Evolutionary conservation across 2,113 vertebrate genomes (phyloP).

Genomic region (Gobio gobio): DNA sequence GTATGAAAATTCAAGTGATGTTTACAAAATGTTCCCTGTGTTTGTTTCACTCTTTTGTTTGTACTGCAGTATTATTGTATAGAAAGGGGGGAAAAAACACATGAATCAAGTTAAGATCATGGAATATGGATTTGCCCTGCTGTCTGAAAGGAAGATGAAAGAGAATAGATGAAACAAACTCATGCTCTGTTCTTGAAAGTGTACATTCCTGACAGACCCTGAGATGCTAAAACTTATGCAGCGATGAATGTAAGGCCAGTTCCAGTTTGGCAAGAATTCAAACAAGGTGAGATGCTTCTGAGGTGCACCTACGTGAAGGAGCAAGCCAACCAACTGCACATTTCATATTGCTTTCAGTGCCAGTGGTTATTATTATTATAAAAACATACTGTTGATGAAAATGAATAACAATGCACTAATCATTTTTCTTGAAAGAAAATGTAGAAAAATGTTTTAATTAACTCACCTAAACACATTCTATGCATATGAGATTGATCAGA

Average conservation of each 20-base stretch:
- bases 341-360: not conserved
- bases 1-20: not conserved
- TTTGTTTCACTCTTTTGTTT: not conserved
- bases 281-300: conserved; percentile 11
- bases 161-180: conserved; percentile 35
- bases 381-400: not conserved
- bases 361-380: not conserved
- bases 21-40: not conserved
- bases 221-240: not conserved
- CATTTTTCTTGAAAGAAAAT: no score
- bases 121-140: conserved; percentile 9
- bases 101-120: conserved; percentile 22
- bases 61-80: not conserved
- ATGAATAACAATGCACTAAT: no score
- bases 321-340: not conserved
- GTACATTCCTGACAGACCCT: conserved; percentile 4
- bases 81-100: not conserved
- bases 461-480: no score
- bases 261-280: conserved; percentile 14
- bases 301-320: not conserved
- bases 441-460: no score
- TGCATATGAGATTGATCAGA: no score
- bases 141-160: conserved; percentile 41
- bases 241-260: not conserved
- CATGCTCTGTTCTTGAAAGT: conserved; percentile 26